Base-by-base conservation (phyloP, 2,888 invertebrate species). In the Nephrotoma appendiculata region DNA sequence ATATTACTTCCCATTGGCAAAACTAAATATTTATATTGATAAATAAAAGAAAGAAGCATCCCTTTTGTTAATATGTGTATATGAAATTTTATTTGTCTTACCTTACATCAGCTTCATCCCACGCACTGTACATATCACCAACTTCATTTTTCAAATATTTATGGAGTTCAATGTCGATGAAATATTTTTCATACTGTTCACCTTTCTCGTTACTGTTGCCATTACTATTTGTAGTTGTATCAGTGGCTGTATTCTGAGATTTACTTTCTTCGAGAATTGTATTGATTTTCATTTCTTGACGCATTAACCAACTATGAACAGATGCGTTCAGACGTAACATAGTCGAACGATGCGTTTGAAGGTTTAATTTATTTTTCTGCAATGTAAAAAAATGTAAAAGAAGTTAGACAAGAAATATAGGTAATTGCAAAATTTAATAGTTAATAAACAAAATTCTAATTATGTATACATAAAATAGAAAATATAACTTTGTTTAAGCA, bases 41-140 rank as follows among this genome's bases (percentile, higher is more conserved):
- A 41, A 9, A 71, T 83, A 88, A 88, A 11, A 85, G 2, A 85
- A 7, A n/a, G 43, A 0, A 31, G 31, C 71, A 71, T 71, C 71
- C 5, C 71, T 31, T 52, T 15, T 15, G 6, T 15, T 15, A 52
- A 52, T 52, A 52, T 12, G n/a, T 93, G 5, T 52, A 52, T 52
- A n/a, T n/a, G n/a, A n/a, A 31, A 71, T 31, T 31, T 31, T 1
- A 71, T 31, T 19, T 71, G 2, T 42, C 42, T 84, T 90, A 95
- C 95, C 94, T 94, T 89, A 94, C 93, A 90, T 94, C 93, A 15
- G 94, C 93, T 88, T 94, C 95, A 89, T 95, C 94, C 94, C 95
- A 95, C 86, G 94, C 92, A 87, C 94, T 93, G 90, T 95, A 95
- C 89, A 96, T 93, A 89, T 95, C 95, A 88, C 94, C 93, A 87